Conservation (phyloP, 2,113 vertebrate genomes). For the Oreochromis aureus region DNA sequence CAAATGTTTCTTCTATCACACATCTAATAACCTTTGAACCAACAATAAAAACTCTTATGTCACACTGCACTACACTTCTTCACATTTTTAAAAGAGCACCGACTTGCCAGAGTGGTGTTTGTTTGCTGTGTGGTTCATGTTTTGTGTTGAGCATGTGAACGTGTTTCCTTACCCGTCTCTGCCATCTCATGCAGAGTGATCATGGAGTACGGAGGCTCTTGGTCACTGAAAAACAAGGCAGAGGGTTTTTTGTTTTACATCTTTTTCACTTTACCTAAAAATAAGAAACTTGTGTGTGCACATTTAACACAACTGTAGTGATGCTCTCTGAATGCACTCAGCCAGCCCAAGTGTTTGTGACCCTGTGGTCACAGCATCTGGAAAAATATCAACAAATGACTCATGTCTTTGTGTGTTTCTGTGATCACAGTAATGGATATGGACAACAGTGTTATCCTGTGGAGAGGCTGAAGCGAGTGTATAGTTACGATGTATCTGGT, state of each 20-base stretch:
- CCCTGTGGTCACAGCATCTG: background rate
- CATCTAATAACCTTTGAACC: background rate
- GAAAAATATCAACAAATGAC: background rate
- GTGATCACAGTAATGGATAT: background rate
- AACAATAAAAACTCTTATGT: background rate
- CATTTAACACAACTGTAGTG: background rate
- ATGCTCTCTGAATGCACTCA: background rate
- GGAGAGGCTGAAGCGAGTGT: background rate
- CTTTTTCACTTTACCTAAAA: background rate
- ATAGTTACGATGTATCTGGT: background rate
- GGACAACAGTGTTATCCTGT: background rate
- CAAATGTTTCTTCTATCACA: background rate
- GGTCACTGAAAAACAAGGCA: conserved; percentile 86
- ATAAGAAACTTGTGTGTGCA: background rate
- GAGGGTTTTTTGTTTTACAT: background rate
- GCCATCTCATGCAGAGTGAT: conserved; percentile 99
- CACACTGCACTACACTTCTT: background rate
- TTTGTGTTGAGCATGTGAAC: background rate
- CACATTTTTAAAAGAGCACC: background rate
- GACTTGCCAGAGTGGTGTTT: background rate
- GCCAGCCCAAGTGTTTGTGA: background rate
- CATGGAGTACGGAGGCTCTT: conserved; percentile 99
- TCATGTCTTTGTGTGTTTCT: background rate
- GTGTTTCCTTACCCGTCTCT: conserved; percentile 85
- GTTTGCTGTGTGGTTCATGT: background rate